Evolutionary conservation across 2,888 invertebrate genomes (phyloP), one percentile per base, ranked within the genome.

Genomic region (Cosmorhoe ocellata): DNA sequence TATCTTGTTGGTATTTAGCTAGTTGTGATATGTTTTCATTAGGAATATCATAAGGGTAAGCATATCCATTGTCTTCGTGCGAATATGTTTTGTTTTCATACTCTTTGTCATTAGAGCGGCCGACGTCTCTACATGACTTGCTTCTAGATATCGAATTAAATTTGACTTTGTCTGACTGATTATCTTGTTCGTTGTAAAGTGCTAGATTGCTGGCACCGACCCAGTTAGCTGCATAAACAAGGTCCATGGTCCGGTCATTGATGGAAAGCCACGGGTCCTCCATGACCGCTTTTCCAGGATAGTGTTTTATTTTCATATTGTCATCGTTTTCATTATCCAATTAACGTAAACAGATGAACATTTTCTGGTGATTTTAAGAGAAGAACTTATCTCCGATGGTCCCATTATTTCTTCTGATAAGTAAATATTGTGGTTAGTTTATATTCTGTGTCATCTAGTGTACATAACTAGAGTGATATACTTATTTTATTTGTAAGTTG

Each of bases 191-290:
- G 61, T 78, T 81, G 56, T 80, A 86, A 32, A 76, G 81, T 45
- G 88, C 88, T 40, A 93, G 81, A 72, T 91, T 92, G 56, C 89
- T 85, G n/a, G 94, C 92, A 69, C 95, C 95, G 56, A 94, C 91
- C 96, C 96, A 96, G 75, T 95, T 96, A 26, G 96, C 96, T 67
- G 96, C 96, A 79, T 96, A 96, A 37, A 95, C 92, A 40, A 95
- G 91, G 66, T 94, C 94, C 94, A 95, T 94, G 56, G 93, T 93
- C 67, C 92, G 91, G 63, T 93, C 93, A 64, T 92, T 91, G 33
- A 93, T 92, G 60, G 93, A 92, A 71, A 93, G 93, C 76, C 94
- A 93, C 61, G 92, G 91, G 80, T 94, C 94, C 78, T 95, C 95
- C 91, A 95, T 91, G 72, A 96, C 95, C 60, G 94, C 96, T 84